Percentiles rank a stretch among this genome's conserved stretches.
phyloP scores from a whole-genome alignment of 2,797 vertebrate species.

The Scarus forsteni region DNA sequence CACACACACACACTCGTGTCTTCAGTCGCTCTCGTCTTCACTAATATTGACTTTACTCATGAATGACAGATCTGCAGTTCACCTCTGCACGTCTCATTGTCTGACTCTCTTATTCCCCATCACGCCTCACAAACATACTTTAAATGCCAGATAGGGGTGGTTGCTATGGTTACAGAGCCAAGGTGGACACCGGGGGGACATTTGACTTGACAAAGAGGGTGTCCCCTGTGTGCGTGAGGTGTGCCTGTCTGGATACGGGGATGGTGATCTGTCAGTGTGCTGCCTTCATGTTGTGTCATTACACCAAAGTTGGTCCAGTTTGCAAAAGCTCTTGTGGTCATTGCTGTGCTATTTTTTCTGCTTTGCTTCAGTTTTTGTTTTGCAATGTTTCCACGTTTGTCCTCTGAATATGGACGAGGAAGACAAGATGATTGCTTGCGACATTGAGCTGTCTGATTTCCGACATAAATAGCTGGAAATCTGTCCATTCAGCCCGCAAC shows the following conservation, averaged over 20 bases:
- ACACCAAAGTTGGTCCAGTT: conserved; percentile 14
- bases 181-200: conserved; percentile 70
- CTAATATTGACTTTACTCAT: conserved; percentile 75
- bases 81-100: conserved; percentile 62
- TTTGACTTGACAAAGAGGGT: conserved; percentile 62
- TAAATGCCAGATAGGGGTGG: conserved; percentile 71
- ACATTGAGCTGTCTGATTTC: conserved; percentile 49
- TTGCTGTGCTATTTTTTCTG: conserved; percentile 39
- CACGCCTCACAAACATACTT: conserved; percentile 68
- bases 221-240: conserved; percentile 50
- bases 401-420: conserved; percentile 12
- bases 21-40: conserved; percentile 56
- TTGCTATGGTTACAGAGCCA: conserved; percentile 71
- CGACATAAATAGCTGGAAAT: conserved; percentile 48
- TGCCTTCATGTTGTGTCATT: conserved; percentile 5
- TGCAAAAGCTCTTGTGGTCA: conserved; percentile 30
- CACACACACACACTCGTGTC: conserved; percentile 20
- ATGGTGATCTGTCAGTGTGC: conserved; percentile 16
- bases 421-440: conserved; percentile 36
- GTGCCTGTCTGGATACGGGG: conserved; percentile 19
- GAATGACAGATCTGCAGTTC: conserved; percentile 64
- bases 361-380: conserved; percentile 39
- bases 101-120: conserved; percentile 62
- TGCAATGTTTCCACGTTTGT: conserved; percentile 26
- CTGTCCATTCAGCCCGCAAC: conserved; percentile 30